Percentiles rank a stretch among this genome's conserved stretches.
These are phyloP conservation scores for Chloropsis cyanopogon DNA, from an alignment of 2,113 vertebrate genomes.

Conservation along the genomic window DNA sequence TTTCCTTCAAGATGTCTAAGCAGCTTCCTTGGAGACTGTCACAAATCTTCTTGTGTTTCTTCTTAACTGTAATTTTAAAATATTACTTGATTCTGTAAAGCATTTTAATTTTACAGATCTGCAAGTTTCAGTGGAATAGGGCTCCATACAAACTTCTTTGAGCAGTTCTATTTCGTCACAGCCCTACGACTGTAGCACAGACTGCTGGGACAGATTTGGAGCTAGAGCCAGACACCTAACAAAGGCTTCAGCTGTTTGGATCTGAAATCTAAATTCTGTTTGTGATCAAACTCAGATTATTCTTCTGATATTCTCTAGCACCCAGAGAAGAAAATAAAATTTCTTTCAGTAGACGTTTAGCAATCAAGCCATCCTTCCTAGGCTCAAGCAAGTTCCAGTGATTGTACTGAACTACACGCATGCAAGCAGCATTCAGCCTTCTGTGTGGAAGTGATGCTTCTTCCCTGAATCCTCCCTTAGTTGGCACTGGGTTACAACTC, in stretches of 20 bases:
- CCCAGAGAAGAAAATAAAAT: neutral
- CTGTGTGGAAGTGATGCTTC: neutral
- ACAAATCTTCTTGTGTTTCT: neutral
- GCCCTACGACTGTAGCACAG: neutral
- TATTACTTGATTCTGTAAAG: neutral
- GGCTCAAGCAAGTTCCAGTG: neutral
- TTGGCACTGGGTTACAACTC: neutral
- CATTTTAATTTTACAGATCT: neutral
- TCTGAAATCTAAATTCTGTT: neutral
- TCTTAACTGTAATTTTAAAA: neutral
- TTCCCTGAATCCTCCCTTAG: neutral
- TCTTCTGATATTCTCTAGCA: neutral
- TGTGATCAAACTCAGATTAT: neutral
- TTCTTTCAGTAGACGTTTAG: neutral
- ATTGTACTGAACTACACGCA: neutral
- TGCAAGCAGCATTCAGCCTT: neutral
- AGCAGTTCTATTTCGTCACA: neutral
- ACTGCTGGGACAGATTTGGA: neutral
- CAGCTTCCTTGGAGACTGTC: neutral
- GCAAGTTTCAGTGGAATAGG: neutral
- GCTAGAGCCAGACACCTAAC: neutral
- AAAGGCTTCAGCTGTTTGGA: neutral
- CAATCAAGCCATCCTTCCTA: neutral
- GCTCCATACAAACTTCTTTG: neutral
- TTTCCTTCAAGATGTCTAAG: neutral